Conservation (phyloP, 1,140 invertebrate genomes). For the Drosophila obscura region DNA sequence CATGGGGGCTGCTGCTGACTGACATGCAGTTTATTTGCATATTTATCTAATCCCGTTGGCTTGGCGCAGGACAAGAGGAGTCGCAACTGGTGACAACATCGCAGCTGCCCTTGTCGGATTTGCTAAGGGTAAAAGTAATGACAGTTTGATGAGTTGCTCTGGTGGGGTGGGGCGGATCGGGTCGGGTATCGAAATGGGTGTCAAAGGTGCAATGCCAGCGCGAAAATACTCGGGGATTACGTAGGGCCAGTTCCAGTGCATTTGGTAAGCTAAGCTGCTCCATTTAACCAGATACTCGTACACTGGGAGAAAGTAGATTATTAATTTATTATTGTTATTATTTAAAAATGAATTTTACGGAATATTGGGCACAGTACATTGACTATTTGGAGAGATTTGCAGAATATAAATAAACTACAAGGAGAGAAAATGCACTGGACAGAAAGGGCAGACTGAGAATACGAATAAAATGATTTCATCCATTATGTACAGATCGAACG, state of each 20-base stretch:
- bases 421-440: no score
- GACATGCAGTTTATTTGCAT: conserved; percentile 72
- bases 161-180: neutral
- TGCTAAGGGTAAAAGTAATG: conserved; percentile 56
- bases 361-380: no score
- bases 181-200: conserved; percentile 15
- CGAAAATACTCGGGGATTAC: conserved; percentile 71
- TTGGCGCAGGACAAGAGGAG: conserved; percentile 21
- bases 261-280: conserved; percentile 37
- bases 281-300: conserved; percentile 29
- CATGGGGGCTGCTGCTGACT: conserved; percentile 19
- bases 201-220: conserved; percentile 75
- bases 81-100: conserved; percentile 63
- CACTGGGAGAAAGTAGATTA: conserved; percentile 25
- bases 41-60: conserved; percentile 71
- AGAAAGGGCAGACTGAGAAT: no score
- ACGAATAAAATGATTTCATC: neutral
- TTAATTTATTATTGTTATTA: no score
- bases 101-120: conserved; percentile 61
- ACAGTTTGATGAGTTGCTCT: conserved; percentile 57
- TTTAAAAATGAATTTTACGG: no score
- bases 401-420: no score
- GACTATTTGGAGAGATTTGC: no score
- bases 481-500: no score
- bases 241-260: conserved; percentile 48